Base-by-base conservation (phyloP, 2,797 vertebrate species). In the Syncerus caffer region DNA sequence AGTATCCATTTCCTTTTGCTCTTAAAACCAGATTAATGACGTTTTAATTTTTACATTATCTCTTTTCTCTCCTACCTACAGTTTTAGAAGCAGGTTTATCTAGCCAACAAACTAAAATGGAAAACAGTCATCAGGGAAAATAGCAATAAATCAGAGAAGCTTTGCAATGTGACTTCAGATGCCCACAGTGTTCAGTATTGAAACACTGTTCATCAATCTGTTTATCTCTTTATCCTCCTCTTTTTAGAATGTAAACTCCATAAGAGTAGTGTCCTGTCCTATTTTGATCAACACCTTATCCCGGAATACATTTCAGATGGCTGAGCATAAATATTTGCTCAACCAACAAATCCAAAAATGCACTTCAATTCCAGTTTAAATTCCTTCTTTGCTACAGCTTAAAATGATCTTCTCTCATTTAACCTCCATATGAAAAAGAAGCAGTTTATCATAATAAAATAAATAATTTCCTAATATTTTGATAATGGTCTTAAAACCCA, bases 31-130 rank as follows among this genome's bases (percentile, higher is more conserved):
- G 95, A 98, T 91, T 96, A 98, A 98, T 92, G 95, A 96, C 74
- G 97, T 98, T 98, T 98, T 98, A 96, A 91, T 97, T 97, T 96
- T 98, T 98, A 91, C 45, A 90, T 95, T 97, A 96, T 98, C 95
- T 97, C 53, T 67, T 87, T 85, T 85, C 80, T 80, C 80, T 80
- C 60, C 79, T 97, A 95, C 34, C 97, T 91, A 60, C 71, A 96
- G 96, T 96, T 58, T 42, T 84, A 85, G 91, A 45, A 95, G 71
- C 19, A 95, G 76, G 78, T 92, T 95, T 82, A 50, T 96, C 82
- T 96, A 95, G 17, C 90, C 57, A 85, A 58, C 62, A 90, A 93
- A 90, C 57, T 67, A 97, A 95, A 95, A 82, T 86, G 62, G 89
- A 84, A 53, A 96, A 23, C 14, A 67, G 21, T 38, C 64, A 96